phyloP scores from a whole-genome alignment of 2,888 invertebrate genomes.

The Trachelus stipa region DNA sequence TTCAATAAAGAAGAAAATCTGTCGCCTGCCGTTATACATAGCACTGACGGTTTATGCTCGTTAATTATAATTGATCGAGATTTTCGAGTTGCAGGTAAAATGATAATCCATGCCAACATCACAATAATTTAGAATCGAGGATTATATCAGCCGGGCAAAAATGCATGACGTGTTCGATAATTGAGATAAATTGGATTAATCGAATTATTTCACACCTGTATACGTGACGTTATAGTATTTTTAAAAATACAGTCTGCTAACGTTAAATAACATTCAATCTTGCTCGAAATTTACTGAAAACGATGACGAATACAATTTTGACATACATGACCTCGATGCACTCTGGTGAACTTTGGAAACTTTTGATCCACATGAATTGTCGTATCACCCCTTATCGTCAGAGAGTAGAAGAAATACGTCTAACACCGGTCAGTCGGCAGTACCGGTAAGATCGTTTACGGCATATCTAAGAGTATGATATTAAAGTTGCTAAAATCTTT shows the following conservation, averaged over 20 bases:
- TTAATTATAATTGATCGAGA: neutral
- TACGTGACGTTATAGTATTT: neutral
- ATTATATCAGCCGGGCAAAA: neutral
- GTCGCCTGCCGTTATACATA: neutral
- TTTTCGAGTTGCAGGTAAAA: neutral
- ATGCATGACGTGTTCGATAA: neutral
- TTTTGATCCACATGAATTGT: neutral
- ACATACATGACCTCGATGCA: neutral
- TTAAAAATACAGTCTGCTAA: neutral
- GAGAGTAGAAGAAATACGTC: too few relatives aligned
- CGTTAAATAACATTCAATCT: neutral
- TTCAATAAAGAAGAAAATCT: neutral
- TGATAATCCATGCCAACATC: neutral
- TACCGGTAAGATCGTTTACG: too few relatives aligned
- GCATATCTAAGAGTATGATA: too few relatives aligned
- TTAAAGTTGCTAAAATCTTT: too few relatives aligned
- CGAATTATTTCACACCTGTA: neutral
- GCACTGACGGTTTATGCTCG: neutral
- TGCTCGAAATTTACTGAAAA: neutral
- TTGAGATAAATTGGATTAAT: neutral
- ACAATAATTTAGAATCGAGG: neutral
- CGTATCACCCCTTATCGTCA: neutral
- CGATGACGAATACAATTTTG: neutral
- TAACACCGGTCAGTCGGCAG: too few relatives aligned
- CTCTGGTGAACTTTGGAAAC: neutral